Percentiles rank a stretch among this genome's conserved stretches.
phyloP scores from a whole-genome alignment of 2,797 vertebrate genomes.

The Tinamus major region DNA sequence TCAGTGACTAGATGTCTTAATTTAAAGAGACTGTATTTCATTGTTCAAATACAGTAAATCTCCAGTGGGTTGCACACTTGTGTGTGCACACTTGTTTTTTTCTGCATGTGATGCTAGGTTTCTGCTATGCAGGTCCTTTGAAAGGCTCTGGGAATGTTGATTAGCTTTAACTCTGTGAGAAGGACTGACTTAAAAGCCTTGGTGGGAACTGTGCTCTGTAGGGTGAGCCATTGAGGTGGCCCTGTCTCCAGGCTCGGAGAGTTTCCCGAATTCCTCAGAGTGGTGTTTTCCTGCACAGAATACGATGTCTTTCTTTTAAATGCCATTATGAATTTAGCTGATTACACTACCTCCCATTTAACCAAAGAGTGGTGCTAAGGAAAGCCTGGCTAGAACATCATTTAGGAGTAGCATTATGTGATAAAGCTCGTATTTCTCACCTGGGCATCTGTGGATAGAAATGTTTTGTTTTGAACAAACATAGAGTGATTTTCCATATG shows the following conservation, averaged over 20 bases:
- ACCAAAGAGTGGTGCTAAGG: not conserved
- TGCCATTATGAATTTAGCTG: not conserved
- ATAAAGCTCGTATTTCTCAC: not conserved
- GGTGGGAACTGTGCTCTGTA: not conserved
- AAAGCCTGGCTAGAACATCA: not conserved
- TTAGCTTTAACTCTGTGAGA: not conserved
- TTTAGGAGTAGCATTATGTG: not conserved
- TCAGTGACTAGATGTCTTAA: not conserved
- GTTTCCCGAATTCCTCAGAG: not conserved
- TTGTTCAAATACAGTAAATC: not conserved
- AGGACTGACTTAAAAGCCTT: not conserved
- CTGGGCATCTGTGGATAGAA: not conserved
- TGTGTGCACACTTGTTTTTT: not conserved
- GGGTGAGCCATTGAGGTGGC: not conserved
- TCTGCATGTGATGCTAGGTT: not conserved
- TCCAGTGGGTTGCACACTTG: not conserved
- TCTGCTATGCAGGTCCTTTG: not conserved
- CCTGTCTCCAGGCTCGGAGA: accelerated
- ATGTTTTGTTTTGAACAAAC: not conserved
- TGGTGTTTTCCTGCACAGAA: too few species aligned
- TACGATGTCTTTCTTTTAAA: not conserved
- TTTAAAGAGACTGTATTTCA: not conserved
- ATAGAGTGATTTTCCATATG: not conserved
- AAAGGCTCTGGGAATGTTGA: not conserved
- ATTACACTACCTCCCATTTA: not conserved